A percentile compares a stretch with the other conserved stretches of the same genome.
phyloP scores from a whole-genome alignment of 2,888 invertebrate species.

The Eupithecia subumbrata region DNA sequence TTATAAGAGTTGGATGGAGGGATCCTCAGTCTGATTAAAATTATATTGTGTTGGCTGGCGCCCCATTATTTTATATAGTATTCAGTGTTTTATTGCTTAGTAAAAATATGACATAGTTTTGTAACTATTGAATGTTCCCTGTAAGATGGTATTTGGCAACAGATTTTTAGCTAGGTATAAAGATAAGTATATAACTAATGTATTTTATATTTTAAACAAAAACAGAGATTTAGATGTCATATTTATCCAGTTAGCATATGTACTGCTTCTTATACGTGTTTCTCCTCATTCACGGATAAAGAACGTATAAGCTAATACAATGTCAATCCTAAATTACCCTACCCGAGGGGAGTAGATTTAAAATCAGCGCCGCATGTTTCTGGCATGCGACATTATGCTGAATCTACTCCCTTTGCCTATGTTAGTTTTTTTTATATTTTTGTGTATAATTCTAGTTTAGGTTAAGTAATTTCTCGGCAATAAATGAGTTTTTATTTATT shows the following conservation, averaged over 20 bases:
- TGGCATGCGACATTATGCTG: too few species aligned
- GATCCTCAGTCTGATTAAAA: background rate
- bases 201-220: background rate
- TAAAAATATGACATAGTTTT: background rate
- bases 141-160: background rate
- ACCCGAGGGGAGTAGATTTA: too few species aligned
- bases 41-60: background rate
- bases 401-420: too few species aligned
- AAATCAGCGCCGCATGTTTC: too few species aligned
- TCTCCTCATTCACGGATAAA: background rate
- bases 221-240: background rate
- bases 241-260: background rate
- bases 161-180: background rate
- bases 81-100: background rate
- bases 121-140: background rate
- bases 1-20: background rate
- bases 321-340: too few species aligned
- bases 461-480: too few species aligned
- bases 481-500: too few species aligned
- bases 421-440: too few species aligned
- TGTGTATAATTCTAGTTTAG: too few species aligned
- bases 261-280: background rate
- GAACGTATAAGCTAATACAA: background rate
- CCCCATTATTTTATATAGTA: background rate
- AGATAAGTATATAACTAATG: background rate